Base-by-base conservation (phyloP, 2,797 vertebrate genomes). In the Helostoma temminkii region DNA sequence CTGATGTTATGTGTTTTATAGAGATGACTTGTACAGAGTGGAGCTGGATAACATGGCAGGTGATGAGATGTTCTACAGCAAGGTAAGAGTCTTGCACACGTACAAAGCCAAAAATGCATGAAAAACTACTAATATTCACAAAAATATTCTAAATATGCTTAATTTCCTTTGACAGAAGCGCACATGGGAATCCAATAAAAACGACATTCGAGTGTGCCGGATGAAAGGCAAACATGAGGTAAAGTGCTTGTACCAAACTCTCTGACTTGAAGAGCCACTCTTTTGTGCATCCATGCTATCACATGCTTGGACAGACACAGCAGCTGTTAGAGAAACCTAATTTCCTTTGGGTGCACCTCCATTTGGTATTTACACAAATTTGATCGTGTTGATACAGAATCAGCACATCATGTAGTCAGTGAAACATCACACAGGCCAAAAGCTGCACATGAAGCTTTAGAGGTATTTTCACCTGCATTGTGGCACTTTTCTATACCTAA, bases 211-310 rank as follows among this genome's bases (percentile, higher is more conserved):
- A 76, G 96, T 98, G 91, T 99, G 97, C 83, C 84, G 95, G 50
- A 98, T 98, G 97, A 99, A 98, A 91, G 97, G 97, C 83, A 98
- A 99, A 74, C 96, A 97, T 0, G 96, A 98, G 95, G 97, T 98
- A 86, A 56, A 46, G 60, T 26, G 50, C 48, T 52, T 2, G 9
- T 43, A 43, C 60, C 61, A 62, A 60, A 52, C 66, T 26, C 52
- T n/a, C 52, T 55, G 66, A 74, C 77, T 73, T 78, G 76, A 70
- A 80, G 71, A 74, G 61, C 68, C 66, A 24, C 72, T 70, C 58
- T 7, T 30, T 63, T 73, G 61, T 58, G 54, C 82, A 68, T 68
- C 70, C 43, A 64, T 53, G 64, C 80, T 41, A 82, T 83, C 79
- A 78, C 74, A 83, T 60, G 60, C 83, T 74, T 85, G 75, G 71